Conservation (phyloP, 2,113 vertebrate genomes). For the Gymnobelideus leadbeateri region DNA sequence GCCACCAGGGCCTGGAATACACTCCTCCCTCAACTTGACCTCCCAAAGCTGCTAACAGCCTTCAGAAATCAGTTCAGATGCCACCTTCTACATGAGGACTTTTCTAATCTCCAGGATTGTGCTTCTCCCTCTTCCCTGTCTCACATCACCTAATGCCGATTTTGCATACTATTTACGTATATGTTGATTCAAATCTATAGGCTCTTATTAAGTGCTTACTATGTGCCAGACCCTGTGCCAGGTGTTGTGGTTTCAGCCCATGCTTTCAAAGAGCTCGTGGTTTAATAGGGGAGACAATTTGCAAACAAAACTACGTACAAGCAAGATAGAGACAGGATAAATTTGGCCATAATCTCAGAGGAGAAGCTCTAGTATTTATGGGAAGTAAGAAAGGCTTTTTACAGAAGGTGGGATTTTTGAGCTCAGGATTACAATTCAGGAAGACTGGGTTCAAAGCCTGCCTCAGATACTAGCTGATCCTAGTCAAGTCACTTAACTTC, state of each 20-base stretch:
- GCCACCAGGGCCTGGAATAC: neutral
- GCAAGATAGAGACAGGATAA: neutral
- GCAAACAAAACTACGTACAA: neutral
- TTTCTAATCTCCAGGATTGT: neutral
- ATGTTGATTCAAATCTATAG: neutral
- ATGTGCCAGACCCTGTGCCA: neutral
- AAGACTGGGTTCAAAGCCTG: neutral
- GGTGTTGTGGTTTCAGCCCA: neutral
- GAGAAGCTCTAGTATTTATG: neutral
- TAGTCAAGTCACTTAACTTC: neutral
- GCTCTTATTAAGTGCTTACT: neutral
- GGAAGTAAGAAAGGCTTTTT: neutral
- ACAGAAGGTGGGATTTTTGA: neutral
- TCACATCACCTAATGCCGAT: neutral
- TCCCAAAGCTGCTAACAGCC: neutral
- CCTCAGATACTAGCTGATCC: neutral
- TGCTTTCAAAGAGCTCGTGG: neutral
- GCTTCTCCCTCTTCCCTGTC: neutral
- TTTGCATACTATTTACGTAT: neutral
- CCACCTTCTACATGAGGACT: slow-evolving; percentile 13
- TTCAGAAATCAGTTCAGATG: neutral
- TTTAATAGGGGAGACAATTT: neutral
- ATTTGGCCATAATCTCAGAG: neutral
- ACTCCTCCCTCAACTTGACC: neutral
- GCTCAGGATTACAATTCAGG: neutral